Percentiles rank a stretch among this genome's conserved stretches.
Conservation (phyloP, 2,888 invertebrate species). For the Diabrotica balteata region DNA sequence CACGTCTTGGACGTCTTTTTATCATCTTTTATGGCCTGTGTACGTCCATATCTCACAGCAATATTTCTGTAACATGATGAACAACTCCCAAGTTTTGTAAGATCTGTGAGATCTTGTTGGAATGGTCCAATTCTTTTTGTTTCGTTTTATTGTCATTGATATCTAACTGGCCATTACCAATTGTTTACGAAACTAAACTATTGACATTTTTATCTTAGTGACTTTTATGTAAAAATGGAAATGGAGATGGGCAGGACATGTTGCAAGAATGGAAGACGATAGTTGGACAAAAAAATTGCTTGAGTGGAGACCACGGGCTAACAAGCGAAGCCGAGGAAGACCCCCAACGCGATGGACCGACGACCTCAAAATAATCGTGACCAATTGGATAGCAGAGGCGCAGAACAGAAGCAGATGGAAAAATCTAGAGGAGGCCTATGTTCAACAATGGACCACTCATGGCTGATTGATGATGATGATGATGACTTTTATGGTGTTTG, state of each 20-base stretch:
- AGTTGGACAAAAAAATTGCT: too few species aligned
- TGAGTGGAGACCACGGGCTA: too few species aligned
- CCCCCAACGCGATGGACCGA: too few species aligned
- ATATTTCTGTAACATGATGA: conserved; percentile 8
- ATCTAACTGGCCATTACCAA: background rate
- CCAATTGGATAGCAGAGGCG: too few species aligned
- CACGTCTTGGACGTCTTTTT: conserved; percentile 7
- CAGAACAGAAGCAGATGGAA: too few species aligned
- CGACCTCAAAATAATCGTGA: too few species aligned
- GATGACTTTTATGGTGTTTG: background rate
- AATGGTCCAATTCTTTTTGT: conserved; percentile 5
- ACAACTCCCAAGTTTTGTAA: conserved; percentile 2
- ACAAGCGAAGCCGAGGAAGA: too few species aligned
- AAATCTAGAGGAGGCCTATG: too few species aligned
- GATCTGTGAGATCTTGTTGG: conserved; percentile 4
- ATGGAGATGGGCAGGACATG: background rate
- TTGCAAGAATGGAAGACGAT: too few species aligned
- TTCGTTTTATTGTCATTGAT: background rate
- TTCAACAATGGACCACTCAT: too few species aligned
- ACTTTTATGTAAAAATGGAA: background rate
- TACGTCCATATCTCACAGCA: conserved; percentile 3
- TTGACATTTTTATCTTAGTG: background rate
- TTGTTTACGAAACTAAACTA: background rate
- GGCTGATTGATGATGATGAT: too few species aligned
- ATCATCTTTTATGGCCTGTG: conserved; percentile 5